A percentile compares a stretch with the other conserved stretches of the same genome.
phyloP scores from a whole-genome alignment of 2,888 invertebrate species.

The Nymphalis polychloros region DNA sequence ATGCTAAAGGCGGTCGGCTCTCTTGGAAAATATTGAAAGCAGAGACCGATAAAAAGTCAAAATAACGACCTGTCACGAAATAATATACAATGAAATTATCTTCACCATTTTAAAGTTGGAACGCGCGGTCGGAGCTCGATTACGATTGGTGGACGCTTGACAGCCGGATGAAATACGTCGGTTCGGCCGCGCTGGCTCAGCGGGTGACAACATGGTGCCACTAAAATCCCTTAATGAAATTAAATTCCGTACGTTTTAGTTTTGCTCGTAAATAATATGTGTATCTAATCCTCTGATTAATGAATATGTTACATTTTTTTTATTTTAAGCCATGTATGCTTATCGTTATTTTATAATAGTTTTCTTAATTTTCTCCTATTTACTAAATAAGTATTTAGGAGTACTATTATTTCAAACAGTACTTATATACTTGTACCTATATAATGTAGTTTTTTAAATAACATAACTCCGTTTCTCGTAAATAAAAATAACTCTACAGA shows the following conservation, averaged over 20 bases:
- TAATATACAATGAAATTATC: slow-evolving; percentile 82
- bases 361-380: not conserved
- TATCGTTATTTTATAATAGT: not conserved
- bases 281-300: slow-evolving; percentile 81
- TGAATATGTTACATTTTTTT: slow-evolving; percentile 64
- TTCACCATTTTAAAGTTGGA: slow-evolving; percentile 78
- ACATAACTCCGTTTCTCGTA: not conserved
- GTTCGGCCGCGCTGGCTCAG: slow-evolving; percentile 65
- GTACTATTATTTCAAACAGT: too few species aligned
- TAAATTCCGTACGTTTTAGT: slow-evolving; percentile 80
- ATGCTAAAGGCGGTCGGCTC: slow-evolving; percentile 41
- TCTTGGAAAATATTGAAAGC: slow-evolving; percentile 70
- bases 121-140: slow-evolving; percentile 56
- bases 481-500: slow-evolving; percentile 16
- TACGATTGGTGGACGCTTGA: slow-evolving; percentile 71
- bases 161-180: slow-evolving; percentile 79
- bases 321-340: slow-evolving; percentile 36
- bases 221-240: slow-evolving; percentile 80
- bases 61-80: slow-evolving; percentile 82
- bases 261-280: slow-evolving; percentile 78
- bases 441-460: not conserved
- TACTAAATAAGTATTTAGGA: not conserved
- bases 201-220: slow-evolving; percentile 78
- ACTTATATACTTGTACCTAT: too few species aligned
- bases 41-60: slow-evolving; percentile 71